Conservation (phyloP, 2,888 invertebrate genomes). For the Parnassius orleans region DNA sequence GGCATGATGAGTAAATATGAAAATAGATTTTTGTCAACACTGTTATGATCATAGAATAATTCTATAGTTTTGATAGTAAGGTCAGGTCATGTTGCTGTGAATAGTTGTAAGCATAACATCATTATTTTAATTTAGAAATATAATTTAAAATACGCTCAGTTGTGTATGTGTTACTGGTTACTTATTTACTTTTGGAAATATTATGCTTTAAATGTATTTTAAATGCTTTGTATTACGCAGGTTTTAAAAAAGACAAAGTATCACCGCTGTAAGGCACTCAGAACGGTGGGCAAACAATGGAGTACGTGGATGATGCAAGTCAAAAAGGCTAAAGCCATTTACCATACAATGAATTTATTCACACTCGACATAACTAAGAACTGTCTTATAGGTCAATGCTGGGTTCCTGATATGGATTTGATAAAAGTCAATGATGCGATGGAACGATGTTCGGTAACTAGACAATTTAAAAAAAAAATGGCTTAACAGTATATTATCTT, state of each 20-base stretch:
- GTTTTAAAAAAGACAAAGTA: slow-evolving; percentile 91
- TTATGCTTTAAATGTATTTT: not conserved
- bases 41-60: no score
- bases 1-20: no score
- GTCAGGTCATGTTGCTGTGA: no score
- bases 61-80: no score
- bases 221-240: slow-evolving; percentile 51
- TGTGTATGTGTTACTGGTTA: not conserved
- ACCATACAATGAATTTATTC: slow-evolving; percentile 91
- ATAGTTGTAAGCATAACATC: no score
- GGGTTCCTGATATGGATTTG: slow-evolving; percentile 86
- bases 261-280: slow-evolving; percentile 90
- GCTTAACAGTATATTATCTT: no score
- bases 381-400: slow-evolving; percentile 90
- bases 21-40: no score
- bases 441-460: slow-evolving; percentile 45
- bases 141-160: not conserved
- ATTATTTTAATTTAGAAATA: no score
- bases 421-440: slow-evolving; percentile 77
- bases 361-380: slow-evolving; percentile 90
- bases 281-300: slow-evolving; percentile 89
- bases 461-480: no score
- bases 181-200: not conserved
- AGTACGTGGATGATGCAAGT: slow-evolving; percentile 90
- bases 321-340: slow-evolving; percentile 93